Base-by-base conservation (phyloP, 2,113 vertebrate genomes). In the Calypte anna region DNA sequence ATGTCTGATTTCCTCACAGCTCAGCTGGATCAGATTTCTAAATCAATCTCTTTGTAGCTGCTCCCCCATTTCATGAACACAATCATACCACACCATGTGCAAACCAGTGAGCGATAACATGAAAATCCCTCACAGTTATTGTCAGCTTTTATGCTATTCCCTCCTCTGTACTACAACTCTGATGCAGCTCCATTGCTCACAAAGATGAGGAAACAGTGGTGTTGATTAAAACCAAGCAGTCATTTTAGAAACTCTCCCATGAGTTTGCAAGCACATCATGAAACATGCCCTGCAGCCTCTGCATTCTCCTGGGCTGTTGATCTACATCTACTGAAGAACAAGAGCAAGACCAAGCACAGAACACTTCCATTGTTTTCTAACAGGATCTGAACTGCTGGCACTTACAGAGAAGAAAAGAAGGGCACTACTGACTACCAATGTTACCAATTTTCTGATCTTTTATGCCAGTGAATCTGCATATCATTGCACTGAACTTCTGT, bases 261-360 rank as follows among this genome's bases (percentile, higher is more conserved):
- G 51, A 77, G 31, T 19, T 8, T 48, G 44, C 0, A 28, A 75
- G 46, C 2, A 16, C 36, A 73, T n/a, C 36, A 22, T 0, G 0
- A 57, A 57, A 74, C 2, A 16, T 13, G 55, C 69, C 46, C 40
- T 53, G 46, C 51, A 84, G 55, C 40, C 84, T 59, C 50, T 40
- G 38, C 0, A 1, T 36, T 63, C 54, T 58, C 63, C 43, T 28
- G 24, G 58, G 63, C 79, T 69, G 61, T 6, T 69, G 74, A 48
- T 31, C 24, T 61, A 19, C 16, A 21, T 14, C 57, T 69, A 21
- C n/a, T 46, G 19, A 93, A 66, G 40, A 89, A 43, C 33, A 20
- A 62, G 27, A 76, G 59, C 46, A 38, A 24, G 50, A 86, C 16
- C 54, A 79, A 83, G 69, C 44, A 53, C 57, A 46, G 51, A 61